phyloP scores from a whole-genome alignment of 2,797 vertebrate species.

The Aythya fuligula region DNA sequence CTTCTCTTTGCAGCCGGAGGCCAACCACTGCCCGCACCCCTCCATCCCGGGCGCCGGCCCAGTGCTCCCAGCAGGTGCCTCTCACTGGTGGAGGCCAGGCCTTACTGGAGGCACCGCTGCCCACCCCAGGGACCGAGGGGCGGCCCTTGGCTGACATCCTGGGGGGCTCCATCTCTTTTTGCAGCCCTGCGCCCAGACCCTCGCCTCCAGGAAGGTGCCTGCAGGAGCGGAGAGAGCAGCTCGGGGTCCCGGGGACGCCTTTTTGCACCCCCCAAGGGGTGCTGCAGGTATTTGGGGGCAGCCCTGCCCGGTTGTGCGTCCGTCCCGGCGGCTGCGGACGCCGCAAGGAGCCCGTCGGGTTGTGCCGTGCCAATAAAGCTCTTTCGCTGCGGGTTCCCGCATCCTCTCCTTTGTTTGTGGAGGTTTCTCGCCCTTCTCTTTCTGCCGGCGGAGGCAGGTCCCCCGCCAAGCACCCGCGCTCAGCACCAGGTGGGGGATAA shows the following conservation, averaged over 20 bases:
- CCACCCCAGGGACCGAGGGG: not conserved
- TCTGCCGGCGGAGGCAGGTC: not conserved
- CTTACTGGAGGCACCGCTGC: not conserved
- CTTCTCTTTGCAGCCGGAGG: constrained; percentile 32
- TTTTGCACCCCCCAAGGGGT: not conserved
- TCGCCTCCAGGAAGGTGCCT: not conserved
- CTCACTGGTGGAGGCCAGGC: not conserved
- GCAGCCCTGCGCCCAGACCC: not conserved
- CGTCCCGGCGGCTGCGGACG: not conserved
- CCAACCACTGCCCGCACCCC: not conserved
- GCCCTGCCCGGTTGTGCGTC: not conserved
- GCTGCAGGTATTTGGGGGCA: constrained; percentile 48
- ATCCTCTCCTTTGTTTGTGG: constrained; percentile 62
- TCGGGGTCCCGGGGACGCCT: not conserved
- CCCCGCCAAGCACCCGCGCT: not conserved
- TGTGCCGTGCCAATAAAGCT: constrained; percentile 62
- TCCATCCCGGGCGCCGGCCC: not conserved
- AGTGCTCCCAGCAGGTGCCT: constrained; percentile 14
- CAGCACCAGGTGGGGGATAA: not conserved
- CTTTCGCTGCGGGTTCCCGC: constrained; percentile 47
- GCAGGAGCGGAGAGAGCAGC: not conserved
- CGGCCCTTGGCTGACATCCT: not conserved
- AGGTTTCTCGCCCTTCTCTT: not conserved
- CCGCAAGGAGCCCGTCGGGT: not conserved
- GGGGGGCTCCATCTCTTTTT: constrained; percentile 8